These are phyloP conservation scores for Neuroterus valhalla DNA, from an alignment of 1,140 invertebrate species.

Conservation along the genomic window DNA sequence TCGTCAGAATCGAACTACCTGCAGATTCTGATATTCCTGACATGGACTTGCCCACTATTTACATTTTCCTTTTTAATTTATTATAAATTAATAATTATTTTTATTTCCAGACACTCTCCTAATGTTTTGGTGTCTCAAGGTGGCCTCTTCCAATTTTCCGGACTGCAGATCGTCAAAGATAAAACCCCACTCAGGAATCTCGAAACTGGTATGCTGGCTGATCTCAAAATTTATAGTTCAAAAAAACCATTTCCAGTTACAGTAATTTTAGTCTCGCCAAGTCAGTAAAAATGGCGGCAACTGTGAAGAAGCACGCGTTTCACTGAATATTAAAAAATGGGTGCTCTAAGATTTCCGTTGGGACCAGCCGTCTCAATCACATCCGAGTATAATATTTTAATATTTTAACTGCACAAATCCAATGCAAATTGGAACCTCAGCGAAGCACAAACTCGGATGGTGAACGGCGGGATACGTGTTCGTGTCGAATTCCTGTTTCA, in stretches of 20 bases:
- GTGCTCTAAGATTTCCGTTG: constrained; percentile 11
- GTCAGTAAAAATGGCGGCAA: constrained; percentile 27
- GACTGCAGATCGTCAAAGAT: constrained; percentile 15
- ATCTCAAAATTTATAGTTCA: constrained; percentile 18
- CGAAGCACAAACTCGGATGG: constrained; percentile 29
- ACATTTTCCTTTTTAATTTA: not conserved
- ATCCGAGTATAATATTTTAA: constrained; percentile 31
- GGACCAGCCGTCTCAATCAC: constrained; percentile 9
- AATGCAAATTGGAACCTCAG: constrained; percentile 16
- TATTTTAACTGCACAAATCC: constrained; percentile 23
- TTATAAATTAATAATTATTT: not conserved
- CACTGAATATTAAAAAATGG: constrained; percentile 11
- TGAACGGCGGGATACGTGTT: constrained; percentile 1
- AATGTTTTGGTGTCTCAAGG: constrained; percentile 24
- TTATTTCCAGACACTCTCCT: not conserved
- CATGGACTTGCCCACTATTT: too few relatives aligned
- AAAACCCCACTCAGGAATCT: constrained; percentile 23
- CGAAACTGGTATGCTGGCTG: constrained; percentile 27
- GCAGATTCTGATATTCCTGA: too few relatives aligned
- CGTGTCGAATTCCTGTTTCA: constrained; percentile 19
- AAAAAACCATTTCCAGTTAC: constrained; percentile 1
- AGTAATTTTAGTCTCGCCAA: constrained; percentile 16
- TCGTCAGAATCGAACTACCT: too few relatives aligned
- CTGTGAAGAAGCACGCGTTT: constrained; percentile 24
- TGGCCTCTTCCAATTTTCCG: constrained; percentile 29